Evolutionary conservation across 1,140 invertebrate genomes (phyloP).

Genomic region (Eciton burchellii): DNA sequence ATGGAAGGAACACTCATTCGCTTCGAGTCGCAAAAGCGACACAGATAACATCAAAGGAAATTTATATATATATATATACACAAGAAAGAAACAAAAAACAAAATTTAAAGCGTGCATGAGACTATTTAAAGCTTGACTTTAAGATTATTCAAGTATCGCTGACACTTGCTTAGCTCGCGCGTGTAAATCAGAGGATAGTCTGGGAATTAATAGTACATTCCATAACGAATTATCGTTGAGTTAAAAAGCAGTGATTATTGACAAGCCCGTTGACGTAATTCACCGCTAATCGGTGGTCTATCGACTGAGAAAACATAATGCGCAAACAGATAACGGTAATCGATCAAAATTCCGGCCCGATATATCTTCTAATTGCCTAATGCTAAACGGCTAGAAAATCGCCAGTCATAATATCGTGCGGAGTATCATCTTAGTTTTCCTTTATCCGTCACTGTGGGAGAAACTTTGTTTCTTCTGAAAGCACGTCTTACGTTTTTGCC

Average conservation of each 20-base stretch:
- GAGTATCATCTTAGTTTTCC: neutral
- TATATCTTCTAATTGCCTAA: conserved; percentile 12
- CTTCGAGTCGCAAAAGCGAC: neutral
- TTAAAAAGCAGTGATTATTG: conserved; percentile 11
- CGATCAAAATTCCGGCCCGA: neutral
- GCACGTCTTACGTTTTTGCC: neutral
- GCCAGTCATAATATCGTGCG: neutral
- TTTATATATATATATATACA: neutral
- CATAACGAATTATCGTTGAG: neutral
- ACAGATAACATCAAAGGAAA: neutral
- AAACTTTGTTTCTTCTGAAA: neutral
- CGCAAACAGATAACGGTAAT: conserved; percentile 30
- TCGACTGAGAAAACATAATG: conserved; percentile 10
- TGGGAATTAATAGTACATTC: neutral
- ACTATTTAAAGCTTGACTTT: neutral
- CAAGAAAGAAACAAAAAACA: too few species aligned
- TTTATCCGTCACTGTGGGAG: neutral
- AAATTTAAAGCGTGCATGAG: neutral
- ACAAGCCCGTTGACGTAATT: conserved; percentile 7
- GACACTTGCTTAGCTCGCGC: neutral
- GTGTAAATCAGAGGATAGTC: neutral
- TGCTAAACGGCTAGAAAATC: neutral
- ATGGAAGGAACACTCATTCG: neutral
- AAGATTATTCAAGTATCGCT: neutral
- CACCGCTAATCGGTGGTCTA: neutral